phyloP scores from a whole-genome alignment of 2,113 vertebrate genomes.

The Cynopterus brachyotis region DNA sequence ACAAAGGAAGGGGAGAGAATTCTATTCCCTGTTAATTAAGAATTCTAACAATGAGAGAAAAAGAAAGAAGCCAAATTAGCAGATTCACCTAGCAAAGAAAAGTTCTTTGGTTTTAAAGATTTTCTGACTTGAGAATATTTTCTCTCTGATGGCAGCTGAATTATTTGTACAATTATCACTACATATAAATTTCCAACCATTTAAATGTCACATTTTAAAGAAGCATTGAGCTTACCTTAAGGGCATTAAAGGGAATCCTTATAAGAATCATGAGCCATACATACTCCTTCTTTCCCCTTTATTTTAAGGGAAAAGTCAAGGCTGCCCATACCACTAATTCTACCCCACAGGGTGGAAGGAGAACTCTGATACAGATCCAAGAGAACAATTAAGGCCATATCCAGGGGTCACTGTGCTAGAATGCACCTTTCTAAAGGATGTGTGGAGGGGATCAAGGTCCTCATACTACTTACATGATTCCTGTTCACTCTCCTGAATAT shows the following conservation, averaged over 20 bases:
- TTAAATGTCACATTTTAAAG: background rate
- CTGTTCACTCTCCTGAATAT: background rate
- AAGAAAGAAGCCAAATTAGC: background rate
- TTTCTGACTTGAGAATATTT: background rate
- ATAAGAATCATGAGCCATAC: background rate
- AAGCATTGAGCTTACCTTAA: background rate
- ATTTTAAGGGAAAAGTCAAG: background rate
- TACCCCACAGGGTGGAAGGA: background rate
- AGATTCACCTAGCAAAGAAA: background rate
- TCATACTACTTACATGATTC: background rate
- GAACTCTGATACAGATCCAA: background rate
- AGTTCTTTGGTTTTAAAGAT: background rate
- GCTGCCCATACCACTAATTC: background rate
- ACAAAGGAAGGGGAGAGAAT: background rate
- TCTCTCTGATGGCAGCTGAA: background rate
- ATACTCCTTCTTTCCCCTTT: background rate
- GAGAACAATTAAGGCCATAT: conserved; percentile 3
- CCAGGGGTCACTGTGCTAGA: background rate
- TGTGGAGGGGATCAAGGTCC: background rate
- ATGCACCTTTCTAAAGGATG: background rate
- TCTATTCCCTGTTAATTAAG: background rate
- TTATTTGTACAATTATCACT: conserved; percentile 20
- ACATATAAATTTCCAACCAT: background rate
- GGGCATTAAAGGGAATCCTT: background rate
- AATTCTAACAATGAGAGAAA: background rate